These are phyloP conservation scores for Propsilocerus akamusi DNA, from an alignment of 1,140 invertebrate species.

Conservation along the genomic window DNA sequence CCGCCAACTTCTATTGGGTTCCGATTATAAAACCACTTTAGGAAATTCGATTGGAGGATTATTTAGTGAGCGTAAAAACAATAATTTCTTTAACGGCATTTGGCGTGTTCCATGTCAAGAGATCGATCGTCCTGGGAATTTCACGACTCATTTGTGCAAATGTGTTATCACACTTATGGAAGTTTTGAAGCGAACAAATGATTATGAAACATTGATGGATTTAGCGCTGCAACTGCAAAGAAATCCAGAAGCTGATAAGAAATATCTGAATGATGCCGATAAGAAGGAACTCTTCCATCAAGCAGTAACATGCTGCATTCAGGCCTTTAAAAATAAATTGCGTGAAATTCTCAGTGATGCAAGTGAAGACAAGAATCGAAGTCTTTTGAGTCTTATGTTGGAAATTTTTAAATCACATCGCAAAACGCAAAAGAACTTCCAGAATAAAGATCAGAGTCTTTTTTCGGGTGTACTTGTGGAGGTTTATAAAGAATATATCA, in stretches of 20 bases:
- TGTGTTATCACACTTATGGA: conserved; percentile 65
- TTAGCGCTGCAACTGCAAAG: conserved; percentile 58
- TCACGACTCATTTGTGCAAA: conserved; percentile 77
- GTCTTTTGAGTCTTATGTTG: conserved; percentile 9
- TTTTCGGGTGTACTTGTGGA: conserved; percentile 10
- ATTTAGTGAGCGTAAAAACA: conserved; percentile 64
- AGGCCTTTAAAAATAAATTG: conserved; percentile 7
- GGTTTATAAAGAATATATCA: conserved; percentile 11
- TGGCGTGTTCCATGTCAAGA: conserved; percentile 82
- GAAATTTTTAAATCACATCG: conserved; percentile 13
- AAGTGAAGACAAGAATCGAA: conserved; percentile 3
- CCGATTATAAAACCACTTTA: conserved; percentile 34
- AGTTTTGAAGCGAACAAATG: conserved; percentile 55
- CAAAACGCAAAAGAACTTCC: conserved; percentile 10
- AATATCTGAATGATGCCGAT: conserved; percentile 29
- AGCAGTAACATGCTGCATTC: conserved; percentile 8
- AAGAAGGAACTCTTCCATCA: conserved; percentile 10
- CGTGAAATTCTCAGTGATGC: conserved; percentile 6
- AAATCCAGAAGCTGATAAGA: conserved; percentile 68
- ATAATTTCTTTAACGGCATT: conserved; percentile 84
- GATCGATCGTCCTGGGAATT: conserved; percentile 79
- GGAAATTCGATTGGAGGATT: conserved; percentile 53
- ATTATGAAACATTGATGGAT: conserved; percentile 63
- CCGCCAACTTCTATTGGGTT: conserved; percentile 48
- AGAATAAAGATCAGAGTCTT: conserved; percentile 10